Evolutionary conservation across 1,140 invertebrate genomes (phyloP).

Genomic region (Achroia grisella): DNA sequence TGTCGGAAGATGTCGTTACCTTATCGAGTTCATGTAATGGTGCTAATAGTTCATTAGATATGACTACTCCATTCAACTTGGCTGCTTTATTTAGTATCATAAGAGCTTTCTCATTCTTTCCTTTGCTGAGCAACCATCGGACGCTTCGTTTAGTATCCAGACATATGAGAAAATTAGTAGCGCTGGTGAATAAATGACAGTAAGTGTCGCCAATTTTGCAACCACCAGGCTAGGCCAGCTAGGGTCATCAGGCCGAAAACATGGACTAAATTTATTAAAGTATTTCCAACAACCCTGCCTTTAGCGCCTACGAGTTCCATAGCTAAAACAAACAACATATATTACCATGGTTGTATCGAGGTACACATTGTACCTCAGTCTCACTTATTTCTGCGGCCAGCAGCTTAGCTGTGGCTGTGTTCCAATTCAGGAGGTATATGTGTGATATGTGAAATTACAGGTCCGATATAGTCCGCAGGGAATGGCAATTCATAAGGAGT

Average conservation of each 20-base stretch:
- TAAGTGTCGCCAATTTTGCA: constrained; percentile 81
- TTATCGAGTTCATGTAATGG: constrained; percentile 37
- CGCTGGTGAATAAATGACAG: constrained; percentile 80
- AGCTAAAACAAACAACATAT: constrained; percentile 72
- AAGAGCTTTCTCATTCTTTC: constrained; percentile 69
- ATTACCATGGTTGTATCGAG: too few species aligned
- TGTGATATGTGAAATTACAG: too few species aligned
- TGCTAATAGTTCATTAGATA: constrained; percentile 72
- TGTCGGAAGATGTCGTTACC: constrained; percentile 3
- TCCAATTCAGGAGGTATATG: too few species aligned
- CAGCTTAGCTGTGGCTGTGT: too few species aligned
- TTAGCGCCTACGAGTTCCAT: constrained; percentile 85
- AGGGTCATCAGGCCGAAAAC: constrained; percentile 81
- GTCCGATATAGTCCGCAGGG: too few species aligned
- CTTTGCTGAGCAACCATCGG: constrained; percentile 84
- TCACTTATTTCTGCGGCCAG: too few species aligned
- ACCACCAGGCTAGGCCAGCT: constrained; percentile 79
- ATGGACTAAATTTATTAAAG: constrained; percentile 81
- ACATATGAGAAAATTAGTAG: constrained; percentile 78
- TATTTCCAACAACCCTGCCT: constrained; percentile 82
- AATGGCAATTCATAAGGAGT: too few species aligned
- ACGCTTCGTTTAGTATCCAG: constrained; percentile 80
- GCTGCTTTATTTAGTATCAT: constrained; percentile 77
- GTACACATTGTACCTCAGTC: too few species aligned
- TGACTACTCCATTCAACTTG: constrained; percentile 78